Conservation (phyloP, 2,888 invertebrate genomes). For the Thymelicus acteon region DNA sequence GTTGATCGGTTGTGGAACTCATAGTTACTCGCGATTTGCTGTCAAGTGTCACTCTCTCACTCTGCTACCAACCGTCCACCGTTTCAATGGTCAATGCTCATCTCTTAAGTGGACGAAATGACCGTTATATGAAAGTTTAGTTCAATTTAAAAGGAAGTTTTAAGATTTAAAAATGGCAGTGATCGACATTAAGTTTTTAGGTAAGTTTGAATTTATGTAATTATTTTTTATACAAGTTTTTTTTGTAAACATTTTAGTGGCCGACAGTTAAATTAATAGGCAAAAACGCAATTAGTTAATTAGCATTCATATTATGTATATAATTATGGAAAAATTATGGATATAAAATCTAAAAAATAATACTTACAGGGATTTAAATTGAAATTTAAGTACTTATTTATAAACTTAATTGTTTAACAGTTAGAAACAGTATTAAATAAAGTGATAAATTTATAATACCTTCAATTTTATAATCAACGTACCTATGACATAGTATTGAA, state of each 20-base stretch:
- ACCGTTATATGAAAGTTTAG: constrained; percentile 32
- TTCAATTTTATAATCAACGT: too few species aligned
- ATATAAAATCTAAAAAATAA: too few species aligned
- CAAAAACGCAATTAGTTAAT: too few species aligned
- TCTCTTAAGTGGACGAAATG: constrained; percentile 40
- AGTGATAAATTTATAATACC: too few species aligned
- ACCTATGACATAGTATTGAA: too few species aligned
- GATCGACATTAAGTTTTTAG: constrained; percentile 68
- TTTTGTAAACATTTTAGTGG: too few species aligned
- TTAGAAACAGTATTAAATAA: too few species aligned
- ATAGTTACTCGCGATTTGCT: constrained; percentile 12
- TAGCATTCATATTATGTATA: too few species aligned
- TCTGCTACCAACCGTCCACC: constrained; percentile 43
- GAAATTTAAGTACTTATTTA: too few species aligned
- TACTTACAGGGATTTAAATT: too few species aligned
- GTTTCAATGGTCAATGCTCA: constrained; percentile 39
- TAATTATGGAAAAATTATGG: constrained; percentile 1
- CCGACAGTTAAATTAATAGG: too few species aligned
- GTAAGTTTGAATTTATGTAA: constrained; percentile 55
- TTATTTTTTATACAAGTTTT: background rate
- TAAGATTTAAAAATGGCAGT: constrained; percentile 66
- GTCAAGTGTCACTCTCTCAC: constrained; percentile 21
- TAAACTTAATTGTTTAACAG: too few species aligned
- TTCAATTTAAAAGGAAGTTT: constrained; percentile 13
- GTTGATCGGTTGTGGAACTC: constrained; percentile 26